Percentiles rank a stretch among this genome's conserved stretches.
phyloP scores from a whole-genome alignment of 2,797 vertebrate genomes.

The Xyrichtys novacula region DNA sequence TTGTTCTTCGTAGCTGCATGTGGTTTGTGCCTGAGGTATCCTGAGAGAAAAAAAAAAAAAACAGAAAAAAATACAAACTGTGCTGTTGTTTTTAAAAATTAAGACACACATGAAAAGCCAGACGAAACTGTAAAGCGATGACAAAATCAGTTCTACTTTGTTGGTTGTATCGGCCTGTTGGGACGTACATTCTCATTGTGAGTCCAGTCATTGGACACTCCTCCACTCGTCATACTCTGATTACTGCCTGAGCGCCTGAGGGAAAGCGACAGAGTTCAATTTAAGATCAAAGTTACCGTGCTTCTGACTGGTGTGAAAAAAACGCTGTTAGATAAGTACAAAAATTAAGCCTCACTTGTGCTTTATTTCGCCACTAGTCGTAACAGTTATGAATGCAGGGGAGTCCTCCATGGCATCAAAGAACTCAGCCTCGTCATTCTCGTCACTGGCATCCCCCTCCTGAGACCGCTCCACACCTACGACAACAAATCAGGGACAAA shows the following conservation, averaged over 20 bases:
- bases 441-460: constrained; percentile 94
- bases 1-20: constrained; percentile 74
- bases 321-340: not conserved
- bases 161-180: not conserved
- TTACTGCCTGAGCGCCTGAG: constrained; percentile 86
- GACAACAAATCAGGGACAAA: constrained; percentile 15
- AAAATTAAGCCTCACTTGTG: constrained; percentile 86
- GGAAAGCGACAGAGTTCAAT: constrained; percentile 30
- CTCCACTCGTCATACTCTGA: constrained; percentile 87
- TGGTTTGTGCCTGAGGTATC: constrained; percentile 75
- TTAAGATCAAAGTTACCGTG: not conserved
- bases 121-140: not conserved
- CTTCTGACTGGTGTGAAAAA: not conserved
- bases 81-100: not conserved
- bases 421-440: constrained; percentile 97
- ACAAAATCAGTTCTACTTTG: not conserved
- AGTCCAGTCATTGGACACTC: constrained; percentile 90
- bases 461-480: constrained; percentile 83
- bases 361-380: constrained; percentile 86
- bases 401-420: constrained; percentile 99
- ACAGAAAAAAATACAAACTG: too few species aligned
- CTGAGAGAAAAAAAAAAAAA: constrained; percentile 43
- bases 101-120: not conserved
- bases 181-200: constrained; percentile 89
- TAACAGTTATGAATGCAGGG: constrained; percentile 95